Percentiles rank a stretch among this genome's conserved stretches.
phyloP scores from a whole-genome alignment of 1,140 invertebrate species.

The Zaprionus vittiger region DNA sequence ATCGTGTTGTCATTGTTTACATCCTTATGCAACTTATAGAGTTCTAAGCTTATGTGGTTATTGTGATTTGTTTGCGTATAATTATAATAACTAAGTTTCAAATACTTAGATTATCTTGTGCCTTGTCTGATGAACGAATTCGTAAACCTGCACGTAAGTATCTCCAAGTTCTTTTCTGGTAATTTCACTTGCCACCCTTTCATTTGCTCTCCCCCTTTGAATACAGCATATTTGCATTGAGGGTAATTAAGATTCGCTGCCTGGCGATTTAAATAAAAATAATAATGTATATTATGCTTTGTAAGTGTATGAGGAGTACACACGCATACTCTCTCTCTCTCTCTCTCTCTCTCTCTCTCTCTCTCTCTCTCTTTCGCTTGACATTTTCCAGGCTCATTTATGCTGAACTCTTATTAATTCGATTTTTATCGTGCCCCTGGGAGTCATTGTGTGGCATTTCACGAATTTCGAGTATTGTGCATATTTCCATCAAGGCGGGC shows the following conservation, averaged over 20 bases:
- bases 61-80: too few species aligned
- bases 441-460: conserved; percentile 83
- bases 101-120: too few species aligned
- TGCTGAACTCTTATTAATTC: conserved; percentile 83
- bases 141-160: too few species aligned
- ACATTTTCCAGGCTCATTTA: conserved; percentile 71
- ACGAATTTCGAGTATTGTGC: conserved; percentile 73
- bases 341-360: background rate
- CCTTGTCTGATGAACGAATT: too few species aligned
- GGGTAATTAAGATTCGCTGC: conserved; percentile 56
- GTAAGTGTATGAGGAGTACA: background rate
- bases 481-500: conserved; percentile 54
- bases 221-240: conserved; percentile 27
- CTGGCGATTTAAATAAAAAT: conserved; percentile 57
- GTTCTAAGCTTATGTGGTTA: too few species aligned
- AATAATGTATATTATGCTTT: conserved; percentile 42
- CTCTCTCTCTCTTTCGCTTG: conserved; percentile 27
- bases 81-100: too few species aligned
- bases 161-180: background rate
- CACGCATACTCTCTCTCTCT: background rate
- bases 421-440: conserved; percentile 83
- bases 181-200: conserved; percentile 21
- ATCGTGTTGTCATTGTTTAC: too few species aligned
- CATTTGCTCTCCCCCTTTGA: background rate
- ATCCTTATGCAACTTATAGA: too few species aligned